Conservation (phyloP, 2,113 vertebrate species). For the Ictidomys tridecemlineatus region DNA sequence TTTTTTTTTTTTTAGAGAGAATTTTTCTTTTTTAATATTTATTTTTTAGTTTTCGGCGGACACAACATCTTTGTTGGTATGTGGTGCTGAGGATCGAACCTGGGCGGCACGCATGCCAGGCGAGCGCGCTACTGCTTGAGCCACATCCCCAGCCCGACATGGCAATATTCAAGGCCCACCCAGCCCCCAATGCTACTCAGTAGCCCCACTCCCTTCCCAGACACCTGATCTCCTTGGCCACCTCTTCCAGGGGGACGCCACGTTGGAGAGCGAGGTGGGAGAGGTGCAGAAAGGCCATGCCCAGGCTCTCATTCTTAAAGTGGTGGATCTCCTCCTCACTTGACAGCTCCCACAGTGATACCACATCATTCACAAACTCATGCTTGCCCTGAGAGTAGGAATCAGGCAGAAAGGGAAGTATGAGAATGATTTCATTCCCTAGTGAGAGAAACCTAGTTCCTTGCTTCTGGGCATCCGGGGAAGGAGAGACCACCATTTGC, state of each 20-base stretch:
- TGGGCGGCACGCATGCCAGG: too few relatives aligned
- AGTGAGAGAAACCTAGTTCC: neutral
- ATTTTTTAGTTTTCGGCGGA: too few relatives aligned
- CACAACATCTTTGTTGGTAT: too few relatives aligned
- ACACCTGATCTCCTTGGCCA: conserved; percentile 92
- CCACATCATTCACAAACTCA: conserved; percentile 94
- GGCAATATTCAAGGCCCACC: neutral
- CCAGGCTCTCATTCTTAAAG: conserved; percentile 96
- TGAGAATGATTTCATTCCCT: neutral
- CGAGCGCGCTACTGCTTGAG: too few relatives aligned
- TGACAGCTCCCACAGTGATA: conserved; percentile 86
- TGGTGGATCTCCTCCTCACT: conserved; percentile 89
- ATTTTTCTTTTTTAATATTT: too few relatives aligned
- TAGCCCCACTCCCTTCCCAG: neutral
- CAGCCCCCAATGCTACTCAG: too few relatives aligned
- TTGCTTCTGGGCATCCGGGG: neutral
- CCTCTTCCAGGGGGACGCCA: conserved; percentile 89
- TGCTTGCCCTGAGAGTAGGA: conserved; percentile 89
- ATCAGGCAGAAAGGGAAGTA: neutral
- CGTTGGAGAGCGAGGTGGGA: conserved; percentile 90
- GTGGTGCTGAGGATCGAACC: too few relatives aligned
- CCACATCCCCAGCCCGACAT: too few relatives aligned
- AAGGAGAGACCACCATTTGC: neutral
- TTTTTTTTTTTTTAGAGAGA: too few relatives aligned
- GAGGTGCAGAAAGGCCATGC: conserved; percentile 96